Evolutionary conservation across 2,797 vertebrate species (phyloP), one percentile per base, ranked within the genome.

Genomic region (Benthosema pterotum): DNA sequence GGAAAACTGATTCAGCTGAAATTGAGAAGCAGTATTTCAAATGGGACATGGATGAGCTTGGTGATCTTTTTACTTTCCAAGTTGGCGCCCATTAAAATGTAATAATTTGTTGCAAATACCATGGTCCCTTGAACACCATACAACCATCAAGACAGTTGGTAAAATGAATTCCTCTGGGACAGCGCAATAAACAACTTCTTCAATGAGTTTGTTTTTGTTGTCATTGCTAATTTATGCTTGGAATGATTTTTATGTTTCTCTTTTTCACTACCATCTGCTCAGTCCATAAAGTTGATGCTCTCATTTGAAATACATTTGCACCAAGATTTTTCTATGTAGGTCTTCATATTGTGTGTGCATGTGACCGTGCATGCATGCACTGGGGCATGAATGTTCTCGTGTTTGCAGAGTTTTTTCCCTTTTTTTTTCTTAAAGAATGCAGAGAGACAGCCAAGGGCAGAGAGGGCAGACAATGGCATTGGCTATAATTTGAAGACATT

Each of bases 191-290:
- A 60, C 15, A 42, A n/a, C 38, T 16, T 53, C 17, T 48, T 25
- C 47, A 52, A 62, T 18, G 18, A 15, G 16, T 57, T 66, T 61
- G 52, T 56, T 57, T 48, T 43, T 9, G 32, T 28, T 58, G 8
- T 46, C 38, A 25, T 52, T 38, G 32, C 11, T 25, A 62, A 66
- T 42, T 51, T 62, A 55, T 58, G 5, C 46, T 66, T 65, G n/a
- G 52, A 57, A 47, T 71, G 54, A 38, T 54, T 71, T 75, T 61
- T 50, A 58, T 51, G 65, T 46, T 25, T 42, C 17, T 55, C 52
- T 60, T 57, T 64, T 15, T 32, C 50, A 38, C 15, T 47, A 12
- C 66, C 78, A 75, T 75, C 78, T 77, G 69, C 57, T 16, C 4
- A 2, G 42, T 19, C 52, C 52, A 46, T 64, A 77, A 75, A 74